These are phyloP conservation scores for Apis laboriosa DNA, from an alignment of 1,140 invertebrate genomes.

Conservation along the genomic window DNA sequence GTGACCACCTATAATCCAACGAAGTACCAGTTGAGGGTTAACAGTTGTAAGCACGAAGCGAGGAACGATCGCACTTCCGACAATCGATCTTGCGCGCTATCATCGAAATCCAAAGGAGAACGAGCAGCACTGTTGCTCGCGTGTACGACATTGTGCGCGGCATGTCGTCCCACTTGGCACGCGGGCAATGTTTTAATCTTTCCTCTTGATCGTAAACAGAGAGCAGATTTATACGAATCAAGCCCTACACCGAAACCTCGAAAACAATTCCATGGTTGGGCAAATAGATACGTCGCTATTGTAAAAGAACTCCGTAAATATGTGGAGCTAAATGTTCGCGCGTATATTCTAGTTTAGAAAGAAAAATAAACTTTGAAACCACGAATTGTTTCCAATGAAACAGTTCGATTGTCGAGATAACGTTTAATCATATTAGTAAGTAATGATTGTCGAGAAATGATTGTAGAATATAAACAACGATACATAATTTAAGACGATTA, in stretches of 20 bases:
- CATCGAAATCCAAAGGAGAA: conserved; percentile 55
- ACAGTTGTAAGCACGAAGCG: not conserved
- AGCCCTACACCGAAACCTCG: not conserved
- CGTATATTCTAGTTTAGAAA: not conserved
- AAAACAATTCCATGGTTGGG: not conserved
- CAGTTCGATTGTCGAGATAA: not conserved
- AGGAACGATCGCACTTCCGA: not conserved
- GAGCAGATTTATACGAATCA: not conserved
- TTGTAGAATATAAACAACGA: too few species aligned
- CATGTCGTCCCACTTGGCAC: conserved; percentile 52
- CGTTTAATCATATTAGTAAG: too few species aligned
- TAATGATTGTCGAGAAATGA: too few species aligned
- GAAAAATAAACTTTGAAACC: not conserved
- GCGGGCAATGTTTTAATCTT: conserved; percentile 36
- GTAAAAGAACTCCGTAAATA: not conserved
- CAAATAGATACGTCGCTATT: not conserved
- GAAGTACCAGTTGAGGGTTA: not conserved
- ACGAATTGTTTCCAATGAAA: not conserved
- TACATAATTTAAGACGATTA: too few species aligned
- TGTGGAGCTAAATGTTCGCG: not conserved
- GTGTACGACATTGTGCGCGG: conserved; percentile 44
- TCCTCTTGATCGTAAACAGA: conserved; percentile 35
- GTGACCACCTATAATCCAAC: not conserved
- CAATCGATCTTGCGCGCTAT: conserved; percentile 48
- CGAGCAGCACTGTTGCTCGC: conserved; percentile 54